phyloP scores from a whole-genome alignment of 2,797 vertebrate species.

The Esox masquinongy region DNA sequence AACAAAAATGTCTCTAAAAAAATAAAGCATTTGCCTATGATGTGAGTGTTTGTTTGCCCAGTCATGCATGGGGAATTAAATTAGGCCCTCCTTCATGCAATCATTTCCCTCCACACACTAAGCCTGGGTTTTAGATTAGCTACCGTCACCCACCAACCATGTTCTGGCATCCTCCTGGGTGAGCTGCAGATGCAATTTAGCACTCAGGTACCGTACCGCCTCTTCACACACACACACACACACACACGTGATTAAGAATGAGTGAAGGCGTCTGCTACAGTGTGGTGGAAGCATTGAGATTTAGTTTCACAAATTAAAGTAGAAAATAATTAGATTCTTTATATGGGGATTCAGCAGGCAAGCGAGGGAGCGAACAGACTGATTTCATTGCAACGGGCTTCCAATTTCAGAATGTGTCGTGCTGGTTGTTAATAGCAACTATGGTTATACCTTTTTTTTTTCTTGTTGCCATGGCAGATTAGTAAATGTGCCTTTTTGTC shows the following conservation, averaged over 20 bases:
- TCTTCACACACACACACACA: not conserved
- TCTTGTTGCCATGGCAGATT: not conserved
- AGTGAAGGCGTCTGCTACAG: slow-evolving; percentile 51
- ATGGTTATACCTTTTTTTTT: not conserved
- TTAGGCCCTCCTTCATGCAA: slow-evolving; percentile 53
- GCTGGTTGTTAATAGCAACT: not conserved
- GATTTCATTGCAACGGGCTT: slow-evolving; percentile 6
- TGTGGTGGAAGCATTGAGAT: slow-evolving; percentile 11
- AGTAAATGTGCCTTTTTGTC: not conserved
- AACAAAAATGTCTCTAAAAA: no score
- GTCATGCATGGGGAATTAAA: slow-evolving; percentile 61
- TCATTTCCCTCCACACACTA: slow-evolving; percentile 39
- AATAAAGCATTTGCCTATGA: slow-evolving; percentile 15
- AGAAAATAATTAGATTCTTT: slow-evolving; percentile 19
- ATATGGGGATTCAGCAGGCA: slow-evolving; percentile 12
- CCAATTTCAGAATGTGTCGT: not conserved
- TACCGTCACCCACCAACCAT: slow-evolving; percentile 4
- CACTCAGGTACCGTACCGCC: not conserved
- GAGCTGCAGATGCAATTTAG: slow-evolving; percentile 42
- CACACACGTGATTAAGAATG: slow-evolving; percentile 31
- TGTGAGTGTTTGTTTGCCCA: slow-evolving; percentile 60
- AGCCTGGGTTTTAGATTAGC: slow-evolving; percentile 35
- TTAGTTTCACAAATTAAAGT: slow-evolving; percentile 43
- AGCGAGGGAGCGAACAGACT: slow-evolving; percentile 22
- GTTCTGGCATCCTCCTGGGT: slow-evolving; percentile 11